Evolutionary conservation across 2,888 invertebrate genomes (phyloP).

Genomic region (Periphyllus acericola): DNA sequence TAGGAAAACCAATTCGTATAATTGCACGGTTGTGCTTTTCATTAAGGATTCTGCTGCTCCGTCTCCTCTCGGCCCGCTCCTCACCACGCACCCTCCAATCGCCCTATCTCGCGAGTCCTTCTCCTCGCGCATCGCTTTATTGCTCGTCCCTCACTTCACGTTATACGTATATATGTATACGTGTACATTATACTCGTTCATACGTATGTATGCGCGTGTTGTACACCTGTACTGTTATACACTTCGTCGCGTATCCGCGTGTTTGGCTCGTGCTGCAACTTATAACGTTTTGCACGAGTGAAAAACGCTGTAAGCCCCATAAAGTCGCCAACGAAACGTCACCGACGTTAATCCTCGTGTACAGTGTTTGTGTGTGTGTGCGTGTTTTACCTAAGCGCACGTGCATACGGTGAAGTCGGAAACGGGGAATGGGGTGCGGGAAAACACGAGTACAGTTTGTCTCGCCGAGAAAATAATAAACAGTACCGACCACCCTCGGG

Average conservation of each 20-base stretch:
- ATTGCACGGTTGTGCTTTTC: conserved; percentile 46
- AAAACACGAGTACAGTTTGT: conserved; percentile 4
- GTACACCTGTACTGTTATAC: no score
- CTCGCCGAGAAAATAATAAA: neutral
- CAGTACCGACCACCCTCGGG: neutral
- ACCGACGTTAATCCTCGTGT: conserved; percentile 3
- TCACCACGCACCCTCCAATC: neutral
- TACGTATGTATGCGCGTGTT: neutral
- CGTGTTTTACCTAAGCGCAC: neutral
- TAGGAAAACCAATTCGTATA: conserved; percentile 35
- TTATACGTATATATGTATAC: no score
- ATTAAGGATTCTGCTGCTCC: neutral
- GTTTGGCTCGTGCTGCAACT: no score
- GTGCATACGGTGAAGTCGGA: neutral
- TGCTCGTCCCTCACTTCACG: neutral
- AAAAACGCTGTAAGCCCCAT: neutral
- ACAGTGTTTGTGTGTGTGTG: neutral
- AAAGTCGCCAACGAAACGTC: conserved; percentile 13
- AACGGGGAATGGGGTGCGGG: neutral
- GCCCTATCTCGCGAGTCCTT: neutral
- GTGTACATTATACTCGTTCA: neutral
- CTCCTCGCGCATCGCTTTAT: neutral
- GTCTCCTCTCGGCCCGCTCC: neutral
- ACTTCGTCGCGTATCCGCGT: no score
- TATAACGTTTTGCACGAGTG: no score